A percentile compares a stretch with the other conserved stretches of the same genome.
These are phyloP conservation scores for Sminthurinus aureus DNA, from an alignment of 2,888 invertebrate species.

Conservation along the genomic window DNA sequence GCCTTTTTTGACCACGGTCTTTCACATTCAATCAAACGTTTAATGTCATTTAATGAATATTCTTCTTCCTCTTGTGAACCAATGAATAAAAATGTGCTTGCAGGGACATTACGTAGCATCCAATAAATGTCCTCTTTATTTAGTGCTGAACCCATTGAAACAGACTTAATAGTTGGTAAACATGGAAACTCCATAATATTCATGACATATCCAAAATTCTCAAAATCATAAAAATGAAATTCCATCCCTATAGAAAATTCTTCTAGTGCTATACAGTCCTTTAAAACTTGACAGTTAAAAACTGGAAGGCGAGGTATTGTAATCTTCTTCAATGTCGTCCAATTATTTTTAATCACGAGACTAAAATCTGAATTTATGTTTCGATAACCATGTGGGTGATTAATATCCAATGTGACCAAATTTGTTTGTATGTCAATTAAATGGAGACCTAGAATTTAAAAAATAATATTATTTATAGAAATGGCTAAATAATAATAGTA, in stretches of 20 bases:
- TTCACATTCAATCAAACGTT: not conserved
- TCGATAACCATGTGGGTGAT: slow-evolving; percentile 22
- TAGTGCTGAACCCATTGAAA: slow-evolving; percentile 25
- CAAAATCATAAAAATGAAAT: slow-evolving; percentile 35
- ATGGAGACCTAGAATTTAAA: not conserved
- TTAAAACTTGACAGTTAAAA: slow-evolving; percentile 15
- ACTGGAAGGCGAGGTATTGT: slow-evolving; percentile 22
- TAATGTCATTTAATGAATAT: slow-evolving; percentile 17
- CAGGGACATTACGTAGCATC: not conserved
- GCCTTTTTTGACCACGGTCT: not conserved
- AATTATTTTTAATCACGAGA: slow-evolving; percentile 17
- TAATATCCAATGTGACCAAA: slow-evolving; percentile 17
- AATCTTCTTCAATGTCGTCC: slow-evolving; percentile 6
- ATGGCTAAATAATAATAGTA: too few relatives aligned
- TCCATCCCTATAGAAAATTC: slow-evolving; percentile 29
- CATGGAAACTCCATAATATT: slow-evolving; percentile 17
- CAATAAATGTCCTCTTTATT: slow-evolving; percentile 16
- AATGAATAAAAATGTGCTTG: slow-evolving; percentile 19
- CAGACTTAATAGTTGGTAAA: not conserved
- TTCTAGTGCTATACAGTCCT: slow-evolving; percentile 2
- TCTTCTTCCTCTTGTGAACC: not conserved
- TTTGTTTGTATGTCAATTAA: not conserved
- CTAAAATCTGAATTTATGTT: slow-evolving; percentile 9
- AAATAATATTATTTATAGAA: not conserved
- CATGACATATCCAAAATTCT: slow-evolving; percentile 15